Percentiles rank a stretch among this genome's conserved stretches.
These are phyloP conservation scores for Huso huso DNA, from an alignment of 2,797 vertebrate species.

Conservation along the genomic window DNA sequence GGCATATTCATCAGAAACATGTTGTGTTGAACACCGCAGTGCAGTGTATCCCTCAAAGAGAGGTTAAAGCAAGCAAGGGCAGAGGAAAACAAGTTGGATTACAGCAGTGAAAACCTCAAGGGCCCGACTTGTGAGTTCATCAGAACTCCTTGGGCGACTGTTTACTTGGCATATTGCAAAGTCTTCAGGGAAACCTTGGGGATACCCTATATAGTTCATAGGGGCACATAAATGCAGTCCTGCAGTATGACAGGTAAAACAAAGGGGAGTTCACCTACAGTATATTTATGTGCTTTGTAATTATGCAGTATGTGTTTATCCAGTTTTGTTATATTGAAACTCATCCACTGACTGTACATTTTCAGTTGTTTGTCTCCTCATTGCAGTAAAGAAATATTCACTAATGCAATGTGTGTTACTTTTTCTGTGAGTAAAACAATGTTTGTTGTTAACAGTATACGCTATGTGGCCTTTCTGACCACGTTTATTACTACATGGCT, in stretches of 20 bases:
- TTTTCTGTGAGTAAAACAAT: too few relatives aligned
- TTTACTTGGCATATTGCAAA: background rate
- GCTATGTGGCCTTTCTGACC: too few relatives aligned
- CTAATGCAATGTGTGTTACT: too few relatives aligned
- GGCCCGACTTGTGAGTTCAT: background rate
- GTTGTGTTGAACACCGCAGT: conserved; percentile 20
- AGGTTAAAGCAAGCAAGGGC: background rate
- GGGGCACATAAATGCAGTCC: background rate
- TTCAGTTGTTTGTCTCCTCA: too few relatives aligned
- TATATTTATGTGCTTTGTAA: too few relatives aligned
- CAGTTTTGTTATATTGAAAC: too few relatives aligned
- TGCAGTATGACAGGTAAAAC: background rate
- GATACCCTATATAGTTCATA: background rate
- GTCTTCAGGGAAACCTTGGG: conserved; percentile 1
- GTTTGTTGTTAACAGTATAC: too few relatives aligned
- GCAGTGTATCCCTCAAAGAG: background rate
- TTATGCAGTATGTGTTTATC: too few relatives aligned
- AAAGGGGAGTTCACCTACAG: conserved; percentile 2
- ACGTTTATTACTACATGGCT: too few relatives aligned
- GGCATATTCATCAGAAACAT: conserved; percentile 13
- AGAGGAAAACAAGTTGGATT: conserved; percentile 10
- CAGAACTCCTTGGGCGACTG: background rate
- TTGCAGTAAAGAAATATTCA: too few relatives aligned
- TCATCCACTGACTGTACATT: too few relatives aligned
- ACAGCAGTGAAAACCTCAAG: background rate